Evolutionary conservation across 1,140 invertebrate genomes (phyloP), one percentile per base, ranked within the genome.

Genomic region (Nebria ingens): DNA sequence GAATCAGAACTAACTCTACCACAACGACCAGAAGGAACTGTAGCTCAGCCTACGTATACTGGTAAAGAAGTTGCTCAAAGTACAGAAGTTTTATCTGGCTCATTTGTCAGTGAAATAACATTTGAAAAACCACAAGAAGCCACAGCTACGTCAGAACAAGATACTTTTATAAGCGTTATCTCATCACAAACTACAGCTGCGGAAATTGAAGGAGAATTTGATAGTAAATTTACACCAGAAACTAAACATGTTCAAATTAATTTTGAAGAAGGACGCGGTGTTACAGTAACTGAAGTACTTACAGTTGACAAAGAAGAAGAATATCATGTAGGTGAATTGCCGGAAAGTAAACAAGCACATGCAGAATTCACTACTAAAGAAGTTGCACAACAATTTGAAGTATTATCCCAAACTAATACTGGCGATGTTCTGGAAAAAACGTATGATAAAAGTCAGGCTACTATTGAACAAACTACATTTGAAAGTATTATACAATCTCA

Each of bases 401-500:
- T 78, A 9, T 65, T 66, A 22, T 53, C 70, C 19, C 65, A 71
- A 53, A 67, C 63, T 53, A 57, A 54, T 57, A 58, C 71, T 21
- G 64, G 62, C 52, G 64, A 71, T 29, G 60, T 78, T 1, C 56
- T 61, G 19, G 51, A 55, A 2, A 55, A 68, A 63, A 11, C 22
- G 13, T 64, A 68, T 6, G 40, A 59, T 20, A 60, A 62, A 42
- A 61, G 60, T 21, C 64, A 65, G 19, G 78, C 76, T 2, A 71
- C 59, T 56, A 60, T 74, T 53, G 64, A 73, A 60, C 71, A 70
- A 61, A 62, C 71, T 20, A 66, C 71, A 23, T 73, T 76, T 20
- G 75, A 79, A 64, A 71, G 75, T 59, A 57, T 81, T 15, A 65
- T 76, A 49, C 70, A 74, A 57, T 71, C 68, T 9, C 72, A 79